Percentiles rank a stretch among this genome's conserved stretches.
phyloP scores from a whole-genome alignment of 2,888 invertebrate species.

The Dryocosmus kuriphilus region DNA sequence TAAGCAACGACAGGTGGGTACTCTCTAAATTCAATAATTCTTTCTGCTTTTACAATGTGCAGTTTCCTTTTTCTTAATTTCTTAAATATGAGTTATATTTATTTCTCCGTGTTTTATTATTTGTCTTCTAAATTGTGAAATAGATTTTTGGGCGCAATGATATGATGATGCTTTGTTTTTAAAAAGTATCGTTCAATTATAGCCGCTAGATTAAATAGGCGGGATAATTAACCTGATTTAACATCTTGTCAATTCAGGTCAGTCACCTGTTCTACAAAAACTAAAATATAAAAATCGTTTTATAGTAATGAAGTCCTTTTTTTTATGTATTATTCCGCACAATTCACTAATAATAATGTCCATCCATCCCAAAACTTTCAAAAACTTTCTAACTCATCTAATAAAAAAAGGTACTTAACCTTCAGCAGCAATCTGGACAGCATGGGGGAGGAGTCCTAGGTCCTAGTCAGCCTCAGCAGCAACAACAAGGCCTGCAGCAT shows the following conservation, averaged over 20 bases:
- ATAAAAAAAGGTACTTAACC: conserved; percentile 61
- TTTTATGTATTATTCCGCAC: conserved; percentile 1
- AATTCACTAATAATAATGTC: conserved; percentile 3
- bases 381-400: conserved; percentile 30
- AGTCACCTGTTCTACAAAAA: conserved; percentile 25
- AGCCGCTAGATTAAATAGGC: conserved; percentile 22
- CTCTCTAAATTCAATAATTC: conserved; percentile 9
- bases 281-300: not conserved
- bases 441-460: conserved; percentile 71
- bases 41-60: conserved; percentile 11
- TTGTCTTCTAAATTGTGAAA: not conserved
- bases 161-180: conserved; percentile 21
- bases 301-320: not conserved
- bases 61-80: conserved; percentile 39
- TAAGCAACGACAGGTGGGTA: conserved; percentile 87
- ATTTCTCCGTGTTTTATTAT: too few species aligned
- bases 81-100: not conserved
- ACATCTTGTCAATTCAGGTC: conserved; percentile 23
- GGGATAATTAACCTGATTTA: conserved; percentile 31
- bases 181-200: not conserved
- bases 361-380: not conserved
- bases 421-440: conserved; percentile 74
- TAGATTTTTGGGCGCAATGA: not conserved
- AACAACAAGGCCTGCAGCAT: conserved; percentile 75
- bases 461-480: conserved; percentile 75